Evolutionary conservation across 1,140 invertebrate species (phyloP), one percentile per base, ranked within the genome.

Genomic region (Conus betulinus): DNA sequence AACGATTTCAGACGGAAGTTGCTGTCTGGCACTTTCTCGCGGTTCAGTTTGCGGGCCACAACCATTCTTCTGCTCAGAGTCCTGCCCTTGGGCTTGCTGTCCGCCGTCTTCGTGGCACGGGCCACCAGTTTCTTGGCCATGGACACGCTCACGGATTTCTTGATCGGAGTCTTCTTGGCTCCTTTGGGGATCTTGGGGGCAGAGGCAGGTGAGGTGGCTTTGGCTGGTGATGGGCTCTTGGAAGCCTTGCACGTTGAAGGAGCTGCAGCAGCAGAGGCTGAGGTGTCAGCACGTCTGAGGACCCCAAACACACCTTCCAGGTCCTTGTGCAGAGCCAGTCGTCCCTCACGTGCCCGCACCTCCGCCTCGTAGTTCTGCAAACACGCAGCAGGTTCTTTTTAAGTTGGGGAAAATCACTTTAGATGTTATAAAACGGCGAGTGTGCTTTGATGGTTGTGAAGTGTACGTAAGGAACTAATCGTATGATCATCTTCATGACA

Each of bases 1-100:
- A 91, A 20, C 67, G 84, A 0, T 89, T 90, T 91, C 87, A 92
- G 63, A 39, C 82, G 25, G 79, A 91, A 93, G 84, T 86, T 84
- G 53, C 63, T 91, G 88, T 88, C 90, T 27, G 78, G 91, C 78
- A 86, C 90, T 71, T 79, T 90, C 74, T 88, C 83, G 27, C 91
- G 87, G 84, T 91, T 90, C 17, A 94, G 84, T 11, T 53, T 74
- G 63, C 84, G 84, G 63, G n/a, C 23, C 11, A 53, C 39, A 53
- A 60, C 17, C 6, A 83, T 51, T 57, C 39, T 83, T 2, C 10
- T n/a, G 51, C 11, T n/a, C 52, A 83, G 10, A 3, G 5, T 27
- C 81, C 23, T 83, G 81, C 52, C 55, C 53, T 53, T 83, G 20
- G 81, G 81, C 53, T 55, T 55, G 20, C 23, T 83, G 81, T 23